Conservation (phyloP, 1,140 invertebrate species). For the Reticulitermes speratus region DNA sequence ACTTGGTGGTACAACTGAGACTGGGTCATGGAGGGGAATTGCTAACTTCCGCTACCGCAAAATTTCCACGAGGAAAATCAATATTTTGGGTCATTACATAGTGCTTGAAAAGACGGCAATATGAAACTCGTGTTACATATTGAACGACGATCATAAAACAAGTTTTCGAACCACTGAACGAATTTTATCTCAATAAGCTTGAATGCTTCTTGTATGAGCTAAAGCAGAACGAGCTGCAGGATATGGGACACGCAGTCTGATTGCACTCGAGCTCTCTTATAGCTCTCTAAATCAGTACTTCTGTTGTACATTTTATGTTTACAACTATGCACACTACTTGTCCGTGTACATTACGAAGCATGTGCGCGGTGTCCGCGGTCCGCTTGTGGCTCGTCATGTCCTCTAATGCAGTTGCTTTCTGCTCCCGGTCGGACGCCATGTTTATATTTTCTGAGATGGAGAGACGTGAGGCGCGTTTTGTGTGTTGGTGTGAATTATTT, state of each 20-base stretch:
- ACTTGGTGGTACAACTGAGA: neutral
- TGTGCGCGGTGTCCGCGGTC: neutral
- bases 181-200: neutral
- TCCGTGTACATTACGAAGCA: neutral
- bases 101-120: neutral
- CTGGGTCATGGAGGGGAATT: neutral
- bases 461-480: too few relatives aligned
- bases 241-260: neutral
- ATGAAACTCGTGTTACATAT: slow-evolving; percentile 9
- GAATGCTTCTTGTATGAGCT: neutral
- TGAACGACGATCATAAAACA: neutral
- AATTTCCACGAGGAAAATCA: slow-evolving; percentile 5
- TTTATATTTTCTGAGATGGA: too few relatives aligned
- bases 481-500: too few relatives aligned
- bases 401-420: too few relatives aligned
- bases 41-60: neutral
- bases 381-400: neutral
- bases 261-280: neutral
- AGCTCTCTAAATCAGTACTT: neutral
- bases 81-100: neutral
- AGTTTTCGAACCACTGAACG: neutral
- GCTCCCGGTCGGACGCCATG: too few relatives aligned
- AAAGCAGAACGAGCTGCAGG: neutral
- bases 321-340: neutral
- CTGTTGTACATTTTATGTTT: neutral